These are phyloP conservation scores for Tachysurus vachellii DNA, from an alignment of 2,113 vertebrate genomes.

Conservation along the genomic window DNA sequence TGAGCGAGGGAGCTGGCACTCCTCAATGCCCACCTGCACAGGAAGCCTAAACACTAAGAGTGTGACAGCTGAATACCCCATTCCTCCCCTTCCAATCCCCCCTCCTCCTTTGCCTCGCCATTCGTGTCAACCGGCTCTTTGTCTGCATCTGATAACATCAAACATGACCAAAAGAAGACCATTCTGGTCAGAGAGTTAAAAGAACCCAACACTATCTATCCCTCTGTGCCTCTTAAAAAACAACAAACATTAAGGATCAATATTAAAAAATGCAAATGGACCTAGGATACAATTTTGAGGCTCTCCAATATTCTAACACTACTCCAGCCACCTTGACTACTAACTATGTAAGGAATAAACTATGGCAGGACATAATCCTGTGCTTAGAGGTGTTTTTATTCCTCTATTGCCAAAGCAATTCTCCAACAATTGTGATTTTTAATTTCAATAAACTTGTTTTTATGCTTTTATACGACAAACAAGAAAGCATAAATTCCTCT, in stretches of 20 bases:
- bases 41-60: constrained; percentile 67
- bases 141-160: constrained; percentile 58
- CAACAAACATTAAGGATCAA: neutral
- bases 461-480: neutral
- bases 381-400: neutral
- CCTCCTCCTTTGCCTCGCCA: constrained; percentile 30
- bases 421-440: neutral
- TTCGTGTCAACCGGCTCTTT: constrained; percentile 56
- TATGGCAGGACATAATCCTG: neutral
- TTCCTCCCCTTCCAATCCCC: constrained; percentile 57
- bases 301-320: neutral
- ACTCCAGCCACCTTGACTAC: neutral
- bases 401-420: neutral
- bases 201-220: neutral
- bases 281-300: too few species aligned
- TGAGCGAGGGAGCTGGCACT: constrained; percentile 74
- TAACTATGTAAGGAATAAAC: neutral
- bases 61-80: constrained; percentile 76
- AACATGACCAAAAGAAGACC: constrained; percentile 50
- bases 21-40: constrained; percentile 78
- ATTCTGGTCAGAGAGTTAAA: constrained; percentile 21
- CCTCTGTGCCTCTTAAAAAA: neutral
- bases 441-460: neutral
- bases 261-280: neutral
- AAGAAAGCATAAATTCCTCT: neutral